Evolutionary conservation across 1,140 invertebrate genomes (phyloP), one percentile per base, ranked within the genome.

Genomic region (Drosophila willistoni): DNA sequence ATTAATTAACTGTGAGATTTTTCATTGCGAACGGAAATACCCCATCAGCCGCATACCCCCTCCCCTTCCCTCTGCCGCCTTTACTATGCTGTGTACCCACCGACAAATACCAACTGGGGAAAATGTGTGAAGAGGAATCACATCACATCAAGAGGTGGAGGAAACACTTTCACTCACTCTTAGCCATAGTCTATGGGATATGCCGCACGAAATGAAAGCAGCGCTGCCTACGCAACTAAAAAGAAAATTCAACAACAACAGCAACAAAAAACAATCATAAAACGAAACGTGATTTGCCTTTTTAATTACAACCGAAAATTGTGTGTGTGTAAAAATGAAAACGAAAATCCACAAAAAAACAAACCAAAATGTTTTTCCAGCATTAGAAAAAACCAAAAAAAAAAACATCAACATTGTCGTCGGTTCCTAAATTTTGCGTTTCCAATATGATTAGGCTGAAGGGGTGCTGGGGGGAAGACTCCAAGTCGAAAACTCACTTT

Each of bases 1-100:
- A 89, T 87, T 84, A 89, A 89, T 87, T 87, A 80, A 62, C 80
- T 79, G 71, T 77, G 83, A 80, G 81, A 85, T 73, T 81, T 70
- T 77, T 29, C 59, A n/a, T n/a, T 6, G 42, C 17, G 19, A 62
- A 33, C 77, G 81, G 78, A 85, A 81, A 69, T 73, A 13, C 13
- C 64, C 44, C 9, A 29, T 29, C 29, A 29, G 6, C 29, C 29
- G 6, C 29, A 29, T 29, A 7, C 19, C 42, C 41, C 9, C 34
- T 36, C 9, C 34, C 34, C 4, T 7, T 34, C 33, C 33, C 33
- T 7, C 7, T 9, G 7, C 33, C 33, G 3, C 22, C 4, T 3
- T 25, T 3, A 4, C 3, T 29, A 6, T 36, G 34, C 34, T 0
- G 34, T 12, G 10, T 39, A 5, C 34, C 10, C 10, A 36, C 9